Evolutionary conservation across 1,140 invertebrate species (phyloP), one percentile per base, ranked within the genome.

Genomic region (Bombus vancouverensis): DNA sequence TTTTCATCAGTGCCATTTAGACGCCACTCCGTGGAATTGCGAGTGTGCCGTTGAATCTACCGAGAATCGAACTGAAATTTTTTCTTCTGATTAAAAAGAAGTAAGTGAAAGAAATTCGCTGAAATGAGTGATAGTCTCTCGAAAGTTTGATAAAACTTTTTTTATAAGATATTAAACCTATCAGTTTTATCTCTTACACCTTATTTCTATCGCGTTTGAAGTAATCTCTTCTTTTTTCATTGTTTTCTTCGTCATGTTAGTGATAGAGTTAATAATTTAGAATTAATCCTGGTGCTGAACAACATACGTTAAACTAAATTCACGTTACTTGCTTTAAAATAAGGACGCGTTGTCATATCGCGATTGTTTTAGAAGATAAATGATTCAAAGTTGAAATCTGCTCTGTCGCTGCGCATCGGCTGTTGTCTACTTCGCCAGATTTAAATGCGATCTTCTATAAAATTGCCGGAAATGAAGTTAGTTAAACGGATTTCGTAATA

Each of bases 401-500:
- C 13, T 18, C 13, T 66, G 2, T 66, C 5, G 15, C 15, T 47
- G 18, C 18, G 18, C 18, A 53, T 44, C 8, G 37, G 6, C 39
- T 12, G 39, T 66, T 79, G 22, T 44, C 62, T 34, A 6, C 34
- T 66, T 28, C 25, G 15, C 1, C 42, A 47, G 1, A 79, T 34
- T 47, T 59, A n/a, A 42, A 78, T 25, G 18, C 12, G 10, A 22
- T 44, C 37, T 47, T 18, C 42, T 25, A 10, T 34, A 34, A 68
- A 79, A 62, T 25, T 68, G n/a, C 42, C 22, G 9, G 22, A 37
- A 79, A 53, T 34, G 34, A 79, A 42, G 39, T 68, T 47, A 42
- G 37, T 42, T 78, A 44, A 77, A 77, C 25, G 75, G 13, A 78
- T 42, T 78, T 66, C 9, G 28, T 44, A 66, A 66, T 65, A n/a